A percentile compares a stretch with the other conserved stretches of the same genome.
Evolutionary conservation across 2,888 invertebrate genomes (phyloP).

Genomic region (Alloscopus bannaensis): DNA sequence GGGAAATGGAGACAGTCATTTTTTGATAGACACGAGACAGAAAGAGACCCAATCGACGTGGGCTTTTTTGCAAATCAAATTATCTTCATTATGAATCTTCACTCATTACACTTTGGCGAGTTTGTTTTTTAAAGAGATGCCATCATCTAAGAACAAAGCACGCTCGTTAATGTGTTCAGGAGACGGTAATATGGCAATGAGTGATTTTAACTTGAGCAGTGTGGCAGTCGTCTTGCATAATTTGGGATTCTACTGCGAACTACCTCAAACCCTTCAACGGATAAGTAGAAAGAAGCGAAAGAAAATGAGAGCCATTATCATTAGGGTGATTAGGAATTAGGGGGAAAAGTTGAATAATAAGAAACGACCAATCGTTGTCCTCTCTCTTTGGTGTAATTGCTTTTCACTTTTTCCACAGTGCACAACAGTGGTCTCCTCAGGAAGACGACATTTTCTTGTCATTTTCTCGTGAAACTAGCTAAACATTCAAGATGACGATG

Average conservation of each 20-base stretch:
- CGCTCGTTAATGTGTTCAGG: too few species aligned
- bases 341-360: constrained; percentile 26
- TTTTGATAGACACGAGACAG: constrained; percentile 40
- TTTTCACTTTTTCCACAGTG: constrained; percentile 21
- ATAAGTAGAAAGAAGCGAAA: too few species aligned
- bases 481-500: constrained; percentile 6
- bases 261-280: too few species aligned
- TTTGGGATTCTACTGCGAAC: too few species aligned
- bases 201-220: too few species aligned
- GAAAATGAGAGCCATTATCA: constrained; percentile 58
- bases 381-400: constrained; percentile 17
- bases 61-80: constrained; percentile 47
- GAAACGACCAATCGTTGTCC: not conserved
- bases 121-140: too few species aligned
- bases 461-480: not conserved
- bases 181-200: too few species aligned
- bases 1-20: constrained; percentile 30
- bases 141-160: too few species aligned
- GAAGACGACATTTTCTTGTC: constrained; percentile 26
- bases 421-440: not conserved
- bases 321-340: constrained; percentile 46
- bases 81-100: constrained; percentile 53
- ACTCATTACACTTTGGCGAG: too few species aligned
- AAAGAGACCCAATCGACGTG: constrained; percentile 28
- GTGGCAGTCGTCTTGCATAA: too few species aligned